Base-by-base conservation (phyloP, 1,140 invertebrate genomes). In the Coelopa frigida region DNA sequence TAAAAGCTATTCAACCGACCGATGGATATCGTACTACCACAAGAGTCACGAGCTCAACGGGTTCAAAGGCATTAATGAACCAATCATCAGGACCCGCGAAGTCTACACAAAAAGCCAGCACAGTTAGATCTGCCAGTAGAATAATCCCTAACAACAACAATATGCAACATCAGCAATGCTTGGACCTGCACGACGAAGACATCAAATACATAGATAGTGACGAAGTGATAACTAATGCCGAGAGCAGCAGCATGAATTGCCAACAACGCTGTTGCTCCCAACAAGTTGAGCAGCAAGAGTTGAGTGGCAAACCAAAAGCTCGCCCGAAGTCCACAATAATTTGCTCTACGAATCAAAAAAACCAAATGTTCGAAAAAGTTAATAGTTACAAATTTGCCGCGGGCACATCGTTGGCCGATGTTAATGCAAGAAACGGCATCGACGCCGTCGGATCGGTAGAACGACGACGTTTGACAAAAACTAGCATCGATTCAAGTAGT, bases 181-280 rank as follows among this genome's bases (percentile, higher is more conserved):
- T 47, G 26, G 48, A 50, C 15, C 48, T 47, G 26, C 43, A 50
- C 15, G 43, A 50, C 27, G 62, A 65, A 41, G 65, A 68, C 48
- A 68, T 68, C 15, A 68, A 50, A 51, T 68, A 58, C 36, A 68
- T 68, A 33, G 65, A 68, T 43, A 68, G 65, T 54, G 65, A 68
- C 48, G 65, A 68, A 11, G 49, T 50, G 18, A 52, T 60, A 15
- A 36, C 52, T 32, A 40, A 46, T 15, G 33, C 29, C 1, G 23
- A 33, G 31, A 24, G 31, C 24, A 46, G 27, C 24, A 46, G 22
- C 3, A 24, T 36, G 15, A n/a, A 29, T 12, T 46, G 37, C 20
- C 36, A 46, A n/a, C 41, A 42, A 10, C 18, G 35, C 11, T 44
- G 41, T 44, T 49, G 42, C 33, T 24, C 12, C 12, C 26, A 5